Percentiles rank a stretch among this genome's conserved stretches.
phyloP scores from a whole-genome alignment of 2,888 invertebrate genomes.

The Synergus itoensis region DNA sequence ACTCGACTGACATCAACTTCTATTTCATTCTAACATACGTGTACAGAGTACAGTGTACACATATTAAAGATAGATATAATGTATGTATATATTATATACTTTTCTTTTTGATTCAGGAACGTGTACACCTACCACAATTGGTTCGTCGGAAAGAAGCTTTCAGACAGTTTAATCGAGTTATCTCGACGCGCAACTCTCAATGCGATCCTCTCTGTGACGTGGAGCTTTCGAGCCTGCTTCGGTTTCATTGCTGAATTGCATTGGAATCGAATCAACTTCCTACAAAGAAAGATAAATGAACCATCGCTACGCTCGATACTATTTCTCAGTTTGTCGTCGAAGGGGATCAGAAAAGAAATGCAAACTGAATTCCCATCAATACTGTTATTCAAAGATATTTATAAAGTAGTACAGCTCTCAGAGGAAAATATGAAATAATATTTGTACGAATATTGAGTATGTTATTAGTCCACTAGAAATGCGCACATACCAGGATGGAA shows the following conservation, averaged over 20 bases:
- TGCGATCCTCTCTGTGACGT: slow-evolving; percentile 20
- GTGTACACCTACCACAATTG: slow-evolving; percentile 6
- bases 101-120: neutral
- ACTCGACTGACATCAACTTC: neutral
- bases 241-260: slow-evolving; percentile 35
- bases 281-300: slow-evolving; percentile 40
- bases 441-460: neutral
- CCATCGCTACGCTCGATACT: slow-evolving; percentile 22
- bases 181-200: slow-evolving; percentile 39
- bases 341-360: slow-evolving; percentile 16
- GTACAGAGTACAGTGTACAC: too few species aligned
- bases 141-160: slow-evolving; percentile 40
- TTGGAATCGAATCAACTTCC: slow-evolving; percentile 31
- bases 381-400: slow-evolving; percentile 35
- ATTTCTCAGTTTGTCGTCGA: slow-evolving; percentile 19
- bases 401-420: neutral
- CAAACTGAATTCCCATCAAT: slow-evolving; percentile 29
- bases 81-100: slow-evolving; percentile 1
- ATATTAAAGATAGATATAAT: neutral
- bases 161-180: slow-evolving; percentile 50
- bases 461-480: neutral
- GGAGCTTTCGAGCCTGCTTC: slow-evolving; percentile 22
- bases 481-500: too few species aligned
- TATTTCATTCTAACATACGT: neutral
- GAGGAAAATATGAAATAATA: neutral